Percentiles rank a stretch among this genome's conserved stretches.
These are phyloP conservation scores for Sussaba pulchella DNA, from an alignment of 2,888 invertebrate genomes.

Conservation along the genomic window DNA sequence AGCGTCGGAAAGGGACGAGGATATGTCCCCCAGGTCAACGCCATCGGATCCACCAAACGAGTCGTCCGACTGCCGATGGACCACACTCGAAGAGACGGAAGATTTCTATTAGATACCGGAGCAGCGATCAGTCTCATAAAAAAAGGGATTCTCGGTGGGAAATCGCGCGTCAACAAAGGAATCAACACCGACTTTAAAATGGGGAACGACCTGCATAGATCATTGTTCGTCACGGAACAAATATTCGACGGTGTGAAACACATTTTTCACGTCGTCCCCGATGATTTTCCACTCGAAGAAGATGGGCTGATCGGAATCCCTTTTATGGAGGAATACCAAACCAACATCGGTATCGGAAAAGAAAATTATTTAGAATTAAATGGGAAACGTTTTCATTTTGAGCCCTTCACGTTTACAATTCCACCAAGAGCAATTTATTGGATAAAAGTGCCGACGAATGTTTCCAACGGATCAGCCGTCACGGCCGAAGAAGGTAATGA, in stretches of 20 bases:
- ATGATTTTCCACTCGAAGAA: constrained; percentile 29
- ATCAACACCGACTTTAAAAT: neutral
- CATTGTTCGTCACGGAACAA: constrained; percentile 15
- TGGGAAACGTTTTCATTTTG: neutral
- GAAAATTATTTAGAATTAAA: neutral
- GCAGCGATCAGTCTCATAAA: constrained; percentile 15
- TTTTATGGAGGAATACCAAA: constrained; percentile 32
- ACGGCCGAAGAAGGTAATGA: too few relatives aligned
- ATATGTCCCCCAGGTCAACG: constrained; percentile 1
- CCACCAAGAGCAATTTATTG: constrained; percentile 15
- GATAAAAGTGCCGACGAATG: neutral
- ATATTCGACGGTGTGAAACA: constrained; percentile 2
- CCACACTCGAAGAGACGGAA: neutral
- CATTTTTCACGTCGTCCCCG: constrained; percentile 26
- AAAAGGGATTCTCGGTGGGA: neutral
- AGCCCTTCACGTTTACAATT: neutral
- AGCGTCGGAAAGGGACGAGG: too few relatives aligned
- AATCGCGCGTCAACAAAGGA: neutral
- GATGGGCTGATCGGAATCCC: constrained; percentile 34
- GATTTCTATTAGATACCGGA: constrained; percentile 30
- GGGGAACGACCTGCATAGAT: constrained; percentile 20
- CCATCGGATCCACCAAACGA: constrained; percentile 15
- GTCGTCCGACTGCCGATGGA: constrained; percentile 24
- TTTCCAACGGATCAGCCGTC: neutral
- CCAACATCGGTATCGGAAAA: constrained; percentile 16